Conservation (phyloP, 2,113 vertebrate species). For the Ibidorhyncha struthersii region DNA sequence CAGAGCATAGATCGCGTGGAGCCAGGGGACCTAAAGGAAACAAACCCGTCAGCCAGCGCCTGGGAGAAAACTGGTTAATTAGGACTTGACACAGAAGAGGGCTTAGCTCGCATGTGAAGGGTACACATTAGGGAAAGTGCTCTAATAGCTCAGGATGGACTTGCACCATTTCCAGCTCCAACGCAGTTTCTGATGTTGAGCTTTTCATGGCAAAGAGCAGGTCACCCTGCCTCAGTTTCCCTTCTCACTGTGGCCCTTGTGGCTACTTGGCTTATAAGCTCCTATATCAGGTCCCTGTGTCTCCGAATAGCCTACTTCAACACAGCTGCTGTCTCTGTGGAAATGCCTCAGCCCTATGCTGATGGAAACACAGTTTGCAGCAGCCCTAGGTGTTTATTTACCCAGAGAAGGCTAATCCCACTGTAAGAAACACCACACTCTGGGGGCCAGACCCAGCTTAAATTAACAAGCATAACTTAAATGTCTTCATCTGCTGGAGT, state of each 20-base stretch:
- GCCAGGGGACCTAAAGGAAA: conserved; percentile 84
- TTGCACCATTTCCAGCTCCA: not conserved
- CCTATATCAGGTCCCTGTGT: not conserved
- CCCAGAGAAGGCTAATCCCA: not conserved
- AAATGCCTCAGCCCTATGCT: not conserved
- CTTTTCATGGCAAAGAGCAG: not conserved
- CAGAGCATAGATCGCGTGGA: conserved; percentile 82
- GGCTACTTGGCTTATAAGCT: not conserved
- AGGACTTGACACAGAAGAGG: not conserved
- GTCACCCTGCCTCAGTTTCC: not conserved
- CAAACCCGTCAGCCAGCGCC: not conserved
- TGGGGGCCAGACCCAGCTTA: not conserved
- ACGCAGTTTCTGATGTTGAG: not conserved
- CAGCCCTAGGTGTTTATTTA: not conserved
- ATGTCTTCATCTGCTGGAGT: not conserved
- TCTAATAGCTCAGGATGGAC: not conserved
- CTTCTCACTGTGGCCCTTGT: not conserved
- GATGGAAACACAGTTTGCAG: not conserved
- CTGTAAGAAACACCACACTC: not conserved
- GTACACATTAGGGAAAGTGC: not conserved
- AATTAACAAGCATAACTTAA: not conserved
- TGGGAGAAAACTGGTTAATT: not conserved
- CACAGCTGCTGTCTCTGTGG: not conserved
- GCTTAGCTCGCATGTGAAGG: not conserved
- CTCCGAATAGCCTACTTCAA: not conserved